Evolutionary conservation across 2,113 vertebrate species (phyloP).

Genomic region (human): GRCh38 chr4:129709501-129710000

Average conservation of each 20-base stretch:
- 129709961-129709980: neutral
- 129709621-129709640: neutral
- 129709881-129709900: neutral
- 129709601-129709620: neutral
- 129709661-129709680: neutral
- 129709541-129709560: neutral
- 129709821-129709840: neutral
- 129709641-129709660: neutral
- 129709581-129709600: neutral
- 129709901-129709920: neutral
- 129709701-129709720: neutral
- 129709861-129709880: neutral
- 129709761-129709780: neutral
- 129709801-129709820: neutral
- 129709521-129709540: neutral
- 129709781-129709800: neutral
- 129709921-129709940: neutral
- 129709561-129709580: neutral
- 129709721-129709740: neutral
- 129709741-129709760: neutral
- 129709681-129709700: neutral
- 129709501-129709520: neutral
- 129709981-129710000: neutral
- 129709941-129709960: neutral
- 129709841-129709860: neutral